Evolutionary conservation across 2,113 vertebrate genomes (phyloP).

Genomic region (Gasterosteus nipponicus): DNA sequence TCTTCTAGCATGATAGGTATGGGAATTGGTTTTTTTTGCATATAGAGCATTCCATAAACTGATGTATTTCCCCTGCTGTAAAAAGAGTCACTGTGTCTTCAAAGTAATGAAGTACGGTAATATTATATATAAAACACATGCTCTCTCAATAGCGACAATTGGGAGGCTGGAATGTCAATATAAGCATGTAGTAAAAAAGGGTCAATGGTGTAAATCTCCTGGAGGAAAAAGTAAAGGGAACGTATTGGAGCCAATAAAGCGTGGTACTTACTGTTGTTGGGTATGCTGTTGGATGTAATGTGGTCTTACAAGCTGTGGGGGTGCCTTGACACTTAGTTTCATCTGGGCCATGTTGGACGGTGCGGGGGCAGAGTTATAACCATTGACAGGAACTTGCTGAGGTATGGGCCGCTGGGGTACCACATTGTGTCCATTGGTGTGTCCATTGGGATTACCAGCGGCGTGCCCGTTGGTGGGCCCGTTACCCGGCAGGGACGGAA

Average conservation of each 20-base stretch:
- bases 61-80: too few relatives aligned
- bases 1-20: too few relatives aligned
- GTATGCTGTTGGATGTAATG: conserved; percentile 88
- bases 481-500: conserved; percentile 70
- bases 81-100: too few relatives aligned
- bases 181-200: not conserved
- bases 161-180: not conserved
- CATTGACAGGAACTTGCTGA: conserved; percentile 81
- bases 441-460: conserved; percentile 76
- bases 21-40: too few relatives aligned
- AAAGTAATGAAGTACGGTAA: too few relatives aligned
- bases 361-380: conserved; percentile 69
- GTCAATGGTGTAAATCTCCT: not conserved
- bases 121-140: not conserved
- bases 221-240: not conserved
- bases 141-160: not conserved
- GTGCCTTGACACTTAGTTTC: conserved; percentile 91
- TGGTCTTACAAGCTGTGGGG: conserved; percentile 82
- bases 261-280: conserved; percentile 90
- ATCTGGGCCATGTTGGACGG: conserved; percentile 86
- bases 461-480: conserved; percentile 79
- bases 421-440: conserved; percentile 65
- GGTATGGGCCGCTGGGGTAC: conserved; percentile 87
- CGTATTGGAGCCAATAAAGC: conserved; percentile 7
- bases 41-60: too few relatives aligned